Percentiles rank a stretch among this genome's conserved stretches.
Conservation (phyloP, 2,797 vertebrate species). For the Clarias laeviceps region DNA sequence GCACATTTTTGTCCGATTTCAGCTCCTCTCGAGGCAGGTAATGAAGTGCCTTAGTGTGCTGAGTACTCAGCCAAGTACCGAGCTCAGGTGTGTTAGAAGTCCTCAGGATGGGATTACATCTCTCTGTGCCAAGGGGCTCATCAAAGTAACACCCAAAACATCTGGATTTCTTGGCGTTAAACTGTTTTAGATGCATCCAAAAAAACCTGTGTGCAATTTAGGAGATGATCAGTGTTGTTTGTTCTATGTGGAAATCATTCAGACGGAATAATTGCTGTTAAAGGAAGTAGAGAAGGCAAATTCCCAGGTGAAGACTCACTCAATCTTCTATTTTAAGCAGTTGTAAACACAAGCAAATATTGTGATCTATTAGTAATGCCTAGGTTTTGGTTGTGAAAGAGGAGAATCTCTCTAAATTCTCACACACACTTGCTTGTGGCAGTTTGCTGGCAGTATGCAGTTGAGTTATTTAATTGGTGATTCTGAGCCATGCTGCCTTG, state of each 20-base stretch:
- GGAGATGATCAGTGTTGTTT: not conserved
- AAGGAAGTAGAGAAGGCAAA: not conserved
- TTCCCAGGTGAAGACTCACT: constrained; percentile 13
- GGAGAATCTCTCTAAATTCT: constrained; percentile 15
- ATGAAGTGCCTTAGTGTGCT: constrained; percentile 5
- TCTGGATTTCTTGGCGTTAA: not conserved
- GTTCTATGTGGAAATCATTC: constrained; percentile 25
- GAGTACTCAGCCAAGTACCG: not conserved
- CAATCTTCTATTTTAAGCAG: not conserved
- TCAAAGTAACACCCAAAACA: not conserved
- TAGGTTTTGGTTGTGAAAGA: not conserved
- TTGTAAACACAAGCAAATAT: not conserved
- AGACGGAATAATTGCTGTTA: constrained; percentile 17
- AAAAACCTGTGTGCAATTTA: not conserved
- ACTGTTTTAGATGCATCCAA: not conserved
- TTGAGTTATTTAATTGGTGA: constrained; percentile 36
- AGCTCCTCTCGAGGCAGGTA: not conserved
- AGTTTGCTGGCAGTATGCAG: constrained; percentile 37
- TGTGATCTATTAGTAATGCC: constrained; percentile 29
- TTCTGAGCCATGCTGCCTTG: constrained; percentile 28
- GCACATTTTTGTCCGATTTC: constrained; percentile 16
- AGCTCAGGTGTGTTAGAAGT: constrained; percentile 9
- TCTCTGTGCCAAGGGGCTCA: not conserved
- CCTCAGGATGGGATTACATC: not conserved
- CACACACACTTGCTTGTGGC: not conserved